Evolutionary conservation across 2,113 vertebrate species (phyloP).

Genomic region (Eulemur rufifrons): DNA sequence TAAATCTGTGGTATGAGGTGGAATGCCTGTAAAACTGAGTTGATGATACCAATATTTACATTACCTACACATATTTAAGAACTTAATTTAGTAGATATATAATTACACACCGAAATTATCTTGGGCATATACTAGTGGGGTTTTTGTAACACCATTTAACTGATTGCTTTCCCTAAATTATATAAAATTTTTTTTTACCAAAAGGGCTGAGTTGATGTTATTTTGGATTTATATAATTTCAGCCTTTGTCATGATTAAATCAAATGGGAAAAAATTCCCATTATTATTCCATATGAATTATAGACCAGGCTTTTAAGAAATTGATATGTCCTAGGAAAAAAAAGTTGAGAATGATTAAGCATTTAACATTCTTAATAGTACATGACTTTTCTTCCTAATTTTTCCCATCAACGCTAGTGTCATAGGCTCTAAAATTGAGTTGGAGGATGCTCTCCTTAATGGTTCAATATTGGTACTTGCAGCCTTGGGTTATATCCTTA

Average conservation of each 20-base stretch:
- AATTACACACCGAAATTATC: background rate
- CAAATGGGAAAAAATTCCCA: background rate
- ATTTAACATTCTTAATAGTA: background rate
- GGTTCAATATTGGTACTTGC: background rate
- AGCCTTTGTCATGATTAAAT: background rate
- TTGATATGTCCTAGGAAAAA: background rate
- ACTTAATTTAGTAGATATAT: background rate
- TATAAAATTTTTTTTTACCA: conserved; percentile 13
- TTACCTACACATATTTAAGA: background rate
- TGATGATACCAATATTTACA: background rate
- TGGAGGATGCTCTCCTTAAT: background rate
- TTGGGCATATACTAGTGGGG: background rate
- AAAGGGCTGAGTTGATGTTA: background rate
- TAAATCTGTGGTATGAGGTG: background rate
- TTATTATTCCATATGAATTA: background rate
- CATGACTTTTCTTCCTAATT: background rate
- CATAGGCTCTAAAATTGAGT: background rate
- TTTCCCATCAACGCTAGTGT: background rate
- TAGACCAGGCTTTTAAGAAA: conserved; percentile 29
- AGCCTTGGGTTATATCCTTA: background rate
- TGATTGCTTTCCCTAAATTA: conserved; percentile 1
- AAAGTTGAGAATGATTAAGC: conserved; percentile 2
- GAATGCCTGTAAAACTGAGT: background rate
- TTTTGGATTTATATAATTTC: conserved; percentile 21
- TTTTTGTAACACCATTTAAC: background rate